These are phyloP conservation scores for Crotalus horridus DNA, from an alignment of 2,113 vertebrate genomes.

Conservation along the genomic window DNA sequence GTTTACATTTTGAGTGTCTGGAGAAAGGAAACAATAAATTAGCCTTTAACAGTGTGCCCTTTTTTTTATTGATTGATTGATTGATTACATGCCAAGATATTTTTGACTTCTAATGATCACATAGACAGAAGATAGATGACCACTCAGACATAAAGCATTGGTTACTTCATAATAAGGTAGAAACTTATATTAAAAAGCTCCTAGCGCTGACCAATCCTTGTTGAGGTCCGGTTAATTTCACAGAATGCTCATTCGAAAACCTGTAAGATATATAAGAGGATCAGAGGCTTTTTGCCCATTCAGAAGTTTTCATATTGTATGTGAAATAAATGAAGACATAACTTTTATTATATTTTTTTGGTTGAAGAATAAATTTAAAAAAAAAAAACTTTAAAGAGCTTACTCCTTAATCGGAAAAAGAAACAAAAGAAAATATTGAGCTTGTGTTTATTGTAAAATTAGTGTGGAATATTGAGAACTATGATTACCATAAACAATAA, in stretches of 20 bases:
- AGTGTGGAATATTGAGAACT: neutral
- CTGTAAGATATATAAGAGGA: neutral
- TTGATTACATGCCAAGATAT: neutral
- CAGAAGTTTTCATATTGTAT: neutral
- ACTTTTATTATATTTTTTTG: neutral
- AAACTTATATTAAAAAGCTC: neutral
- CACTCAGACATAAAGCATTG: neutral
- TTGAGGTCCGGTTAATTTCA: neutral
- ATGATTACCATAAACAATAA: neutral
- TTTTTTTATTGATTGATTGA: neutral
- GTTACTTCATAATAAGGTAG: neutral
- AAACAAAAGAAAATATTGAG: neutral
- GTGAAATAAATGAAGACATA: neutral
- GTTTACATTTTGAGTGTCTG: neutral
- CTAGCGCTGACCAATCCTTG: neutral
- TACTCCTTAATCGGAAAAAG: slow-evolving; percentile 18
- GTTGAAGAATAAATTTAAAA: neutral
- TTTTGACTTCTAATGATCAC: neutral
- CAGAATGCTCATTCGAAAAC: neutral
- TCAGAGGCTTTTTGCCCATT: neutral
- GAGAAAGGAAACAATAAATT: neutral
- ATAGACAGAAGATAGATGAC: neutral
- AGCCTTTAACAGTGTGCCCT: neutral
- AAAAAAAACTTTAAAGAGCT: neutral
- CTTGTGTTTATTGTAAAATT: neutral